These are phyloP conservation scores for Columba guinea DNA, from an alignment of 2,797 vertebrate species.

Conservation along the genomic window DNA sequence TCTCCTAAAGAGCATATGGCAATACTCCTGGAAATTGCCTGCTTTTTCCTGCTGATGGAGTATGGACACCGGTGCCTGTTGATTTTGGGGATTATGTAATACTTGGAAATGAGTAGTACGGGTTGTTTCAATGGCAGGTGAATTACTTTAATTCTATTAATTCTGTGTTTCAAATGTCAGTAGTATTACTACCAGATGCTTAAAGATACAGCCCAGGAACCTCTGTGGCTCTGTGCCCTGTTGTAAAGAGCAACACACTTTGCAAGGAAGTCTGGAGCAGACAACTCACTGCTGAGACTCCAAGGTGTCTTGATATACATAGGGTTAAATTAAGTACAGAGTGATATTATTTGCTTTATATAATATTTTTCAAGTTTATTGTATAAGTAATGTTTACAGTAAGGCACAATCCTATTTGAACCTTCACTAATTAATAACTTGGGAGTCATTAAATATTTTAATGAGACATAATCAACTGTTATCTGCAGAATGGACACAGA, in stretches of 20 bases:
- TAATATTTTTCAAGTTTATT: not conserved
- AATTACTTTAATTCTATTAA: not conserved
- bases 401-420: not conserved
- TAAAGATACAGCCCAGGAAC: not conserved
- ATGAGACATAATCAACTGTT: constrained; percentile 26
- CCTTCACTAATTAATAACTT: constrained; percentile 36
- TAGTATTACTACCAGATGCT: not conserved
- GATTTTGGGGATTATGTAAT: not conserved
- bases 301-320: not conserved
- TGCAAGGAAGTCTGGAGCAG: not conserved
- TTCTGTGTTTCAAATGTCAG: not conserved
- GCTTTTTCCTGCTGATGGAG: rapidly evolving
- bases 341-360: not conserved
- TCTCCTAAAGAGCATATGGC: not conserved
- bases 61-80: not conserved
- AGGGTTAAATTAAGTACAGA: not conserved
- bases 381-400: not conserved
- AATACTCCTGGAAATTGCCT: not conserved
- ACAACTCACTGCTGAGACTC: not conserved
- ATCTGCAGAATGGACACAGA: constrained; percentile 38
- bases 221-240: not conserved
- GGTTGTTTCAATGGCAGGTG: not conserved
- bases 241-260: rapidly evolving
- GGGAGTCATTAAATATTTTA: constrained; percentile 57
- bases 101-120: not conserved